These are phyloP conservation scores for Timema cristinae DNA, from an alignment of 2,888 invertebrate species.

Conservation along the genomic window DNA sequence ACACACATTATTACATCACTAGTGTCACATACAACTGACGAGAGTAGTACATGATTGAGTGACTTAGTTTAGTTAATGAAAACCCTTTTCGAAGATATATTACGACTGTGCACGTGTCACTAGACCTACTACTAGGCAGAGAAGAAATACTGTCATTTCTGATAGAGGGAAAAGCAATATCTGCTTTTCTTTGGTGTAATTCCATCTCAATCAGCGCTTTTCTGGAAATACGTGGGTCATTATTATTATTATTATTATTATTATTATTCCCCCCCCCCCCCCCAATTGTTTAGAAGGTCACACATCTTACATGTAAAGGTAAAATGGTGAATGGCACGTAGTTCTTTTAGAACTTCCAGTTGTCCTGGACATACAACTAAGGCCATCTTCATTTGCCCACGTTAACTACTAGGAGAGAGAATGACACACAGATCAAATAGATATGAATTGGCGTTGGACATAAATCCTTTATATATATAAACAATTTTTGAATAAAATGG, in stretches of 20 bases:
- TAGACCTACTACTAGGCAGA: conserved; percentile 32
- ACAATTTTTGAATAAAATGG: too few relatives aligned
- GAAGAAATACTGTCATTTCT: neutral
- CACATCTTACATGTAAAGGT: neutral
- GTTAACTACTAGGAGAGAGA: too few relatives aligned
- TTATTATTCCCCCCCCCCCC: too few relatives aligned
- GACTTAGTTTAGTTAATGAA: conserved; percentile 35
- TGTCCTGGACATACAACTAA: too few relatives aligned
- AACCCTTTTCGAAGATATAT: conserved; percentile 39
- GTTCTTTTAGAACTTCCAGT: too few relatives aligned
- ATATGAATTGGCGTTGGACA: too few relatives aligned
- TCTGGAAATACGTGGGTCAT: too few relatives aligned
- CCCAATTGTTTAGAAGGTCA: too few relatives aligned
- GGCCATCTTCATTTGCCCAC: too few relatives aligned
- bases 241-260: neutral
- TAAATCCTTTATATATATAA: too few relatives aligned
- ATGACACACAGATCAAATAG: too few relatives aligned
- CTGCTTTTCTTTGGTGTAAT: neutral
- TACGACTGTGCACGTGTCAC: conserved; percentile 28
- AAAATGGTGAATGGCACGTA: too few relatives aligned
- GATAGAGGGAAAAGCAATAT: neutral
- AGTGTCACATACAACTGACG: conserved; percentile 34
- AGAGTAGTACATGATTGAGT: conserved; percentile 35
- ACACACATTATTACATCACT: conserved; percentile 33
- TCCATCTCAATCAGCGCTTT: neutral